Evolutionary conservation across 1,140 invertebrate species (phyloP).

Genomic region (Leptinotarsa lineolata): DNA sequence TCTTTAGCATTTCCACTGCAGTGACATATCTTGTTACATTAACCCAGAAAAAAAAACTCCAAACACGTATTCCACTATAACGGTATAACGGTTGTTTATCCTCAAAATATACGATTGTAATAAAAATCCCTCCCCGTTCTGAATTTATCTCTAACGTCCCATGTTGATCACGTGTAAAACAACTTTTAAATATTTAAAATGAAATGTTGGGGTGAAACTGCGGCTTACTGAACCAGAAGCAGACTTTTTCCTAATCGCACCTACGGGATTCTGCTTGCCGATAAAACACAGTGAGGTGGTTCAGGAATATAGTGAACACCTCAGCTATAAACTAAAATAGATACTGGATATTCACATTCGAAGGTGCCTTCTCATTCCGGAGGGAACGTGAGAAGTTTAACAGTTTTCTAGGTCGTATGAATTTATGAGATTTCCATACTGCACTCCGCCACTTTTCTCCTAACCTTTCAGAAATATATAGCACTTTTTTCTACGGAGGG

Average conservation of each 20-base stretch:
- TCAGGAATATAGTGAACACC: conserved; percentile 41
- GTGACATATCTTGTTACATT: too few relatives aligned
- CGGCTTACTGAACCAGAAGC: conserved; percentile 3
- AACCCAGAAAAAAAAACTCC: too few relatives aligned
- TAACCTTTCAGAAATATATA: conserved; percentile 23
- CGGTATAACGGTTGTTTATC: not conserved
- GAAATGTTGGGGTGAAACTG: conserved; percentile 26
- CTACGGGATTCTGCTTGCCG: conserved; percentile 36
- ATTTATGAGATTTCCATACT: conserved; percentile 26
- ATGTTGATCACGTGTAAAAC: conserved; percentile 40
- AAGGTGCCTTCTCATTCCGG: conserved; percentile 30
- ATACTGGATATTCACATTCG: conserved; percentile 5
- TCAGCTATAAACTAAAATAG: conserved; percentile 23
- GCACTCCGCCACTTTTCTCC: conserved; percentile 9
- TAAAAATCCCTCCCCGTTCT: conserved; percentile 23
- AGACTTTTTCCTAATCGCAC: conserved; percentile 34
- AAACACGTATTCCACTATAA: too few relatives aligned
- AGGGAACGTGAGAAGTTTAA: conserved; percentile 34
- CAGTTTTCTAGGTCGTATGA: conserved; percentile 35
- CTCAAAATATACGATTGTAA: conserved; percentile 22
- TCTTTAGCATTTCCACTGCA: too few relatives aligned
- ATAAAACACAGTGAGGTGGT: conserved; percentile 41
- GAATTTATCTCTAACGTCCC: conserved; percentile 25
- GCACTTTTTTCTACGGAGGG: conserved; percentile 28
- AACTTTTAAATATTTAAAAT: conserved; percentile 35